These are phyloP conservation scores for Stigmatopora argus DNA, from an alignment of 2,113 vertebrate species.

Conservation along the genomic window DNA sequence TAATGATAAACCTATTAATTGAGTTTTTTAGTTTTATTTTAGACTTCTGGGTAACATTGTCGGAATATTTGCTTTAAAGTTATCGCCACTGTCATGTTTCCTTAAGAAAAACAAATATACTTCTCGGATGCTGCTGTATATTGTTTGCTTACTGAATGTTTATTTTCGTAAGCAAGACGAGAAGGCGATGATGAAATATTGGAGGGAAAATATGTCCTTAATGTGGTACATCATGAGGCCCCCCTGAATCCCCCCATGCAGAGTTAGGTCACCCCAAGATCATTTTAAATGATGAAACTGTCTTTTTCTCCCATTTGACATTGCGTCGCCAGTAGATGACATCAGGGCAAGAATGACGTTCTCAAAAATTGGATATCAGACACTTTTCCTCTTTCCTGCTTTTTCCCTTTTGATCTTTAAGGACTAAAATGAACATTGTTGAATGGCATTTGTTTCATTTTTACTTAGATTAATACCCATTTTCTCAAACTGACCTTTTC, in stretches of 20 bases:
- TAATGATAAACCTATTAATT: constrained; percentile 78
- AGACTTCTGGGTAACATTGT: constrained; percentile 98
- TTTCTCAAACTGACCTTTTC: too few relatives aligned
- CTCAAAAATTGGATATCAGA: not conserved
- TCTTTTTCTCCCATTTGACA: not conserved
- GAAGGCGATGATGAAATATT: not conserved
- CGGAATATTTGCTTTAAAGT: constrained; percentile 96
- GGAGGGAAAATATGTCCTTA: not conserved
- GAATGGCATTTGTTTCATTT: too few relatives aligned
- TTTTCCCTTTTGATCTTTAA: not conserved
- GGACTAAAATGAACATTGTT: too few relatives aligned
- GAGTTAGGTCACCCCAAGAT: constrained; percentile 11
- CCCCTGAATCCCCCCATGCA: not conserved
- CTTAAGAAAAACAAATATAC: constrained; percentile 56
- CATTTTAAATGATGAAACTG: constrained; percentile 2
- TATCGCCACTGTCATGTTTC: constrained; percentile 78
- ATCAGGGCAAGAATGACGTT: constrained; percentile 1
- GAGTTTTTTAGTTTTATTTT: constrained; percentile 76
- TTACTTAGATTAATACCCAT: too few relatives aligned
- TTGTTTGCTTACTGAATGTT: too few relatives aligned
- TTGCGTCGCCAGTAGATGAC: not conserved
- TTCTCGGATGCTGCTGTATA: too few relatives aligned
- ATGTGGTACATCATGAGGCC: not conserved
- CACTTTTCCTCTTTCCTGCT: not conserved
- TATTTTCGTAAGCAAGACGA: too few relatives aligned